Evolutionary conservation across 2,113 vertebrate genomes (phyloP).

Genomic region (Ceuthmochares aereus): DNA sequence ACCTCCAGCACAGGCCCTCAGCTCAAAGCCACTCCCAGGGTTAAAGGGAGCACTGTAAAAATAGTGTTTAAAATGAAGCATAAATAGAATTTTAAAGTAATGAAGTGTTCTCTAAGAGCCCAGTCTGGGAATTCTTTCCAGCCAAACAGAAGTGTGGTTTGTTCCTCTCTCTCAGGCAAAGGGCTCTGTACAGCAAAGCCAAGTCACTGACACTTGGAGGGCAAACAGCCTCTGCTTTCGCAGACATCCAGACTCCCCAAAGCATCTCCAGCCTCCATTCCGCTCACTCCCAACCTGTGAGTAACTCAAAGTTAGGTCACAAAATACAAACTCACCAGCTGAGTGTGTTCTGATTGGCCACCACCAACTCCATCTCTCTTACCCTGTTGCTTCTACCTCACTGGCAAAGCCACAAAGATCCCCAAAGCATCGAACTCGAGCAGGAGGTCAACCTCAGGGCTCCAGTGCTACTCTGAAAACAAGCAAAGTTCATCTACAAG

Average conservation of each 20-base stretch:
- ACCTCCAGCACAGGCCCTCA: too few species aligned
- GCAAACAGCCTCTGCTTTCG: not conserved
- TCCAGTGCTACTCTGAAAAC: not conserved
- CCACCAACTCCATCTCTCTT: not conserved
- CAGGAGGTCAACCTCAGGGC: not conserved
- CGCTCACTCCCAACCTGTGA: fast-evolving
- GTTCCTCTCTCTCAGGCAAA: not conserved
- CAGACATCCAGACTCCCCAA: not conserved
- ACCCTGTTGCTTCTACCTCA: not conserved
- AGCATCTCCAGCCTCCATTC: not conserved
- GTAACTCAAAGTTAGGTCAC: not conserved
- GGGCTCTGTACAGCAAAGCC: not conserved
- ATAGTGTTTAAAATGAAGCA: not conserved
- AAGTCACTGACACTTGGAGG: not conserved
- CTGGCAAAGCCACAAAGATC: not conserved
- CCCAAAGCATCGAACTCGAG: not conserved
- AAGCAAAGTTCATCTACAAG: not conserved
- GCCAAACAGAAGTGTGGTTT: not conserved
- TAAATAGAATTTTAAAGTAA: not conserved
- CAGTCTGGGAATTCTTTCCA: not conserved
- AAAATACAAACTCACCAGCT: not conserved
- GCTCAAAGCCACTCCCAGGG: not conserved
- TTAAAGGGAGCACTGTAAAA: not conserved
- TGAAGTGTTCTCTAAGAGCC: not conserved
- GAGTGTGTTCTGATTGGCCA: not conserved